phyloP scores from a whole-genome alignment of 2,888 invertebrate genomes.

The Theretra japonica region DNA sequence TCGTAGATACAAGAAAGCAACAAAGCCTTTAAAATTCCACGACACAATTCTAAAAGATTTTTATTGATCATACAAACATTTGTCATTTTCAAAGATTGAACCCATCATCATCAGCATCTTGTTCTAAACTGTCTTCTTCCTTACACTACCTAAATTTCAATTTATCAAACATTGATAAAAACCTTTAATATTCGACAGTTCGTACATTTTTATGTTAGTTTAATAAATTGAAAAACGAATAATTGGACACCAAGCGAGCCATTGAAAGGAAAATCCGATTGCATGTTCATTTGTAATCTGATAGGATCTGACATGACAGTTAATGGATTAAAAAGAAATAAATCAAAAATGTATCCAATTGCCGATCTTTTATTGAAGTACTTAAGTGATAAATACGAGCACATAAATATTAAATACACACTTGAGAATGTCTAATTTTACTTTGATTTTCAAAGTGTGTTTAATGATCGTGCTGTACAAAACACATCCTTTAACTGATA shows the following conservation, averaged over 20 bases:
- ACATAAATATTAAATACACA: not conserved
- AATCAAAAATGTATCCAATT: not conserved
- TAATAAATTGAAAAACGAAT: constrained; percentile 3
- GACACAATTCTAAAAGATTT: no score
- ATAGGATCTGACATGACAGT: constrained; percentile 3
- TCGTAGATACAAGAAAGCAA: no score
- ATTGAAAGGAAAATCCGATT: constrained; percentile 3
- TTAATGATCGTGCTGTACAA: no score
- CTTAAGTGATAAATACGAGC: no score
- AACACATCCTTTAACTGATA: no score
- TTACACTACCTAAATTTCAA: not conserved
- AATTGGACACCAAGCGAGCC: not conserved
- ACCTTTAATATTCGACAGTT: not conserved
- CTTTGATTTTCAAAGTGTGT: no score
- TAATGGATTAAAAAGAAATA: constrained; percentile 6
- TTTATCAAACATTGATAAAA: not conserved
- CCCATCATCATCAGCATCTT: no score
- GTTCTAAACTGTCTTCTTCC: not conserved
- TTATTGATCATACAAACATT: no score
- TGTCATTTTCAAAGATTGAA: no score
- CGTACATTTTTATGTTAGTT: not conserved
- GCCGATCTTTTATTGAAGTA: not conserved
- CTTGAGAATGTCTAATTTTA: no score
- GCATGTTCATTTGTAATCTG: constrained; percentile 4
- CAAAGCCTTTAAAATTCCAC: no score